Base-by-base conservation (phyloP, 2,888 invertebrate species). In the Aelia acuminata region DNA sequence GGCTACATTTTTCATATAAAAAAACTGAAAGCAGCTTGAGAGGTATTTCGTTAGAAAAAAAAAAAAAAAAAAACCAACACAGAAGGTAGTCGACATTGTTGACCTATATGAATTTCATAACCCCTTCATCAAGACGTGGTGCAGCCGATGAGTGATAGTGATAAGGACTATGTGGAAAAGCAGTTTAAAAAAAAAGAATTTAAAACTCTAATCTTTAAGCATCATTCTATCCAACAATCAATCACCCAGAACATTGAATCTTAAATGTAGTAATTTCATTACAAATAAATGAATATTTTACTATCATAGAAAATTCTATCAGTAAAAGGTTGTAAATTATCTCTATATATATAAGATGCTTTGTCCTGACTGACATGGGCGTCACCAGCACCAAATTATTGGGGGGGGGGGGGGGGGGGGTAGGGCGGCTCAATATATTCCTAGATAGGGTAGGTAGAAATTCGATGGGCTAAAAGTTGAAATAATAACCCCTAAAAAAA, bases 71-170 rank as follows among this genome's bases (percentile, higher is more conserved):
- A n/a, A n/a, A n/a, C n/a, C n/a, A n/a, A 70, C 18, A 70, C 20
- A 18, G 63, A 70, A 70, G 63, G 63, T 10, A 70, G 35, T 35
- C 63, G 63, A 70, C 63, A 70, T 70, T 70, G 35, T 35, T 70
- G 35, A 70, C 63, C 63, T 70, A 70, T 35, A 70, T 70, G 63
- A 70, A 70, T 70, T 70, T 70, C 63, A 70, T 35, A 35, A 35
- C 31, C 35, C 20, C 35, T 70, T 35, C 53, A 53, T 53, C 63
- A 70, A 35, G 63, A 70, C 31, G 63, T 15, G 18, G 15, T 35
- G 35, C 18, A 35, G 0, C 31, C 63, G 31, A 35, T 70, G 7
- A 35, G 31, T 70, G 63, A 70, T 35, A 35, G 63, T 70, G 63
- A 70, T 70, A 70, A 35, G 18, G 18, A 1, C 31, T 70, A 13